phyloP scores from a whole-genome alignment of 2,797 vertebrate genomes.

The Threskiornis aethiopicus region DNA sequence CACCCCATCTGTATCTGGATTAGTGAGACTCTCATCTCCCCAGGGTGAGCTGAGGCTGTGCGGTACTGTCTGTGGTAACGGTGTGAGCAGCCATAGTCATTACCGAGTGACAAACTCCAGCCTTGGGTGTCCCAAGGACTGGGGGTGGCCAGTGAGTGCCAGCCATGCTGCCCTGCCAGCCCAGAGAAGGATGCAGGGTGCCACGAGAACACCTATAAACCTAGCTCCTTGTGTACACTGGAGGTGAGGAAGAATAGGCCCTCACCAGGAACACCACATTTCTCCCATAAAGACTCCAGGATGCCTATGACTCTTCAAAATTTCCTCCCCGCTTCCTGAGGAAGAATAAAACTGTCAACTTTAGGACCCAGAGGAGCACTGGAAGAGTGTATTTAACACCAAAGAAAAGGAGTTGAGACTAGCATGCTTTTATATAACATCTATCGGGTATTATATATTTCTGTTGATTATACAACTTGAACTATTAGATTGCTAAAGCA shows the following conservation, averaged over 20 bases:
- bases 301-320: background rate
- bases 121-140: background rate
- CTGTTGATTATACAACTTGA: background rate
- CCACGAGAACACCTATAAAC: background rate
- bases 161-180: background rate
- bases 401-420: background rate
- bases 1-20: rapidly evolving
- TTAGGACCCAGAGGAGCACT: background rate
- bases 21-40: background rate
- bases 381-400: background rate
- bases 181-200: background rate
- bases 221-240: background rate
- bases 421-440: background rate
- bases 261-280: background rate
- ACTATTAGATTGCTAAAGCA: background rate
- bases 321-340: background rate
- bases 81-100: rapidly evolving
- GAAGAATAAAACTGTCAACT: background rate
- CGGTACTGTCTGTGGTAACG: rapidly evolving
- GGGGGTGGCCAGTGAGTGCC: background rate
- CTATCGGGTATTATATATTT: background rate
- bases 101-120: background rate
- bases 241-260: background rate
- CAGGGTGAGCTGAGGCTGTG: background rate
- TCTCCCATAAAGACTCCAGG: background rate